Base-by-base conservation (phyloP, 2,797 vertebrate genomes). In the Crypturellus tataupa region DNA sequence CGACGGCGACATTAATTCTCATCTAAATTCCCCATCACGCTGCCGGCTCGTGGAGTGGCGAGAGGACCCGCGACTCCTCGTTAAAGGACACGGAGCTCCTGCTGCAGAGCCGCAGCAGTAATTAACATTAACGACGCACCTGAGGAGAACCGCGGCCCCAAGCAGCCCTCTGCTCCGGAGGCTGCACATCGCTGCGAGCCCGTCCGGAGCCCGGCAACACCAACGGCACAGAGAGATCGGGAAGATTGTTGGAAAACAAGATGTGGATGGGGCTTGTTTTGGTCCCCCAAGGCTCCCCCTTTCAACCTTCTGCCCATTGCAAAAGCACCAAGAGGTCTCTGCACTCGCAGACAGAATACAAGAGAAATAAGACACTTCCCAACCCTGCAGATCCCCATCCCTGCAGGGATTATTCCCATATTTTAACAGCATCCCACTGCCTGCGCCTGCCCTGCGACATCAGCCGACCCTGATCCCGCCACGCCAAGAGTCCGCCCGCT, bases 21-120 rank as follows among this genome's bases (percentile, higher is more conserved):
- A 98, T 99, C 98, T 98, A 98, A 99, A 99, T 99, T 98, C 99
- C 98, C 94, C 96, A 98, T 98, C 99, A 98, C 93, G 96, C 97
- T 97, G 98, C 93, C 94, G 89, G 94, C 98, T 97, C 97, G 94
- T 80, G 76, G 39, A 42, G 93, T 75, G 73, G 55, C 47, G 3
- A 49, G 92, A 97, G 72, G 96, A 96, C 87, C 82, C 70, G 86
- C 80, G 72, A 75, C 92, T 80, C 88, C 97, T 98, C 97, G 97
- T 98, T 98, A 98, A 72, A 77, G 95, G 94, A 89, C 96, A 82
- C n/a, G 77, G 98, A 97, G 96, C 90, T 94, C 95, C 70, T 29
- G 64, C 71, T 75, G 75, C 75, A 96, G 60, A 56, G 65, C 72
- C 72, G 56, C 81, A 60, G 91, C 91, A 53, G 59, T 97, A 98